Evolutionary conservation across 1,140 invertebrate genomes (phyloP), one percentile per base, ranked within the genome.

Genomic region (Caenorhabditis briggsae): DNA sequence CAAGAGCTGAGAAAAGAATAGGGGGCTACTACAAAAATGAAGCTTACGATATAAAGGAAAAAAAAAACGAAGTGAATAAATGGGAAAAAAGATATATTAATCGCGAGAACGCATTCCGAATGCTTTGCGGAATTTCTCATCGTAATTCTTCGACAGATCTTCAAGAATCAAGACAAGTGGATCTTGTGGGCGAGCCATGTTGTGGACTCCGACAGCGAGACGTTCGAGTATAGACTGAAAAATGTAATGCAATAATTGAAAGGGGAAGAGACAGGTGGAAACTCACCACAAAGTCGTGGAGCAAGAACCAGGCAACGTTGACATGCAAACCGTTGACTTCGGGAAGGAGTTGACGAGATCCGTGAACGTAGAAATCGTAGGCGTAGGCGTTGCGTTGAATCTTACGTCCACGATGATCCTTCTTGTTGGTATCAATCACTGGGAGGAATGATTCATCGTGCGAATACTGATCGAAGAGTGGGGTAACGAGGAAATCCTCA

Each of bases 211-310:
- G 11, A 88, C 86, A 16, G 88, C 86, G 18, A 89, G 58, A 23
- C 55, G 61, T 23, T 82, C 56, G 3, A 89, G 85, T n/a, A 88
- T 82, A 33, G 65, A 56, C 88, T 89, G 78, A 65, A 89, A 84
- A 82, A 46, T 11, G 50, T 0, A 88, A 84, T 53, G 9, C 23
- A 55, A n/a, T 43, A 18, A 58, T 46, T 48, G 86, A 53, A 43
- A 8, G 0, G 65, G 23, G 46, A 50, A 82, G 46, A 43, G 14
- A 33, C 48, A 46, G 53, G 65, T 64, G 56, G 46, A 87, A 86
- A 92, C 90, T 61, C 58, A 91, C 90, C 65, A 41, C 86, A 59
- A 91, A 91, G 74, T 92, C 91, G 64, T 89, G 86, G 55, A 91
- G 86, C 11, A 90, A 82, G 85, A 90, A 92, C 91, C 91, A 91